Evolutionary conservation across 2,797 vertebrate species (phyloP), one percentile per base, ranked within the genome.

Genomic region (Macrochelys suwanniensis): DNA sequence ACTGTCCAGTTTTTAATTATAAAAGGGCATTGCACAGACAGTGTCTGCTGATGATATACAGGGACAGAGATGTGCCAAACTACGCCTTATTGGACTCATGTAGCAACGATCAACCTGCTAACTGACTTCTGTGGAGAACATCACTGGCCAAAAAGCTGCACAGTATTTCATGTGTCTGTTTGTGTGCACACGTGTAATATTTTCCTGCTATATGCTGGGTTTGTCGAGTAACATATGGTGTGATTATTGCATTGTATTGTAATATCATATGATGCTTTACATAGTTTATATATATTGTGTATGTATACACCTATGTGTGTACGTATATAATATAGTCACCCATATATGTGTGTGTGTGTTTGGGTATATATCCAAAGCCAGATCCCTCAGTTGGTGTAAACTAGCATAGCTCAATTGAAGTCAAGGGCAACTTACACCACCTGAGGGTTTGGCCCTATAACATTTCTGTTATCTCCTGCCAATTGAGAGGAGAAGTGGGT

Each of bases 1-100:
- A 89, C 65, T 42, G 80, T 87, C 86, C 92, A 79, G 74, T 85
- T 89, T 95, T 71, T 95, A 90, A 97, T 96, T 97, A 89, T 80
- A 96, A 92, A 96, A 95, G 86, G n/a, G 21, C 71, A 82, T 56
- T 57, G 83, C 2, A 5, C 53, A 89, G 86, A 80, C 81, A 45
- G 85, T 53, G 45, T 59, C 94, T 96, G 71, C 81, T 80, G 47
- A 77, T 92, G 83, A 87, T 94, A 80, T 79, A 80, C 51, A 79
- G 79, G 37, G 19, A 91, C 71, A 42, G 23, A 79, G 94, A 87
- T 25, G 56, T 89, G 89, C 80, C 87, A 95, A 89, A 33, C 68
- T 56, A 82, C 6, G 1, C 53, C 76, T 86, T 84, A 90, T 90
- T 82, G 93, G 68, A 95, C 87, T 86, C 53, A 68, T 37, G 33